Evolutionary conservation across 2,113 vertebrate genomes (phyloP), one percentile per base, ranked within the genome.

Genomic region (Colinus virginianus): DNA sequence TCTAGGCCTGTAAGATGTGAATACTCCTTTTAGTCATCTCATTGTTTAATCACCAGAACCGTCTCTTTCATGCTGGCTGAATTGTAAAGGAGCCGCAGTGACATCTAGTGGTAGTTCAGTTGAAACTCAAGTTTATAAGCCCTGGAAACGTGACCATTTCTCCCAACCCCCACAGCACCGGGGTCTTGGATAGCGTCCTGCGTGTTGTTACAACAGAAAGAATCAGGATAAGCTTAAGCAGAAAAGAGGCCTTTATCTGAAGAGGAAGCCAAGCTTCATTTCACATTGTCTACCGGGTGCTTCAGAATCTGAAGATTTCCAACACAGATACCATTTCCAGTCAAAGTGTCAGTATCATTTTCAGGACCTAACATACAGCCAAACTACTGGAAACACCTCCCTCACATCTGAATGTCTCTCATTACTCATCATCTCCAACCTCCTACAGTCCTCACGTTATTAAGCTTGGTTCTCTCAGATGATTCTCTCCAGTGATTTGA

Each of bases 81-180:
- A 78, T 76, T 84, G 63, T 4, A 32, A 63, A 88, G 76, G 90
- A 80, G 64, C 83, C 93, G 74, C 80, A 93, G 89, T 43, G 76
- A 90, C 86, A 94, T 67, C 93, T 71, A 87, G 83, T n/a, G 80
- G 90, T 34, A 69, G 75, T 32, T 21, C 40, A 28, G 59, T 4
- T 58, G 75, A 95, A 91, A 74, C 28, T 40, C 53, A 64, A 66
- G 40, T 48, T 34, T 40, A 43, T 10, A 43, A 71, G 67, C 34
- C 21, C 16, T 23, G 36, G 13, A 53, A 90, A 75, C 2, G 9
- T 69, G 49, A 63, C 68, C 71, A 68, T 55, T 78, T 38, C 46
- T 67, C 36, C 70, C 71, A 72, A 8, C 6, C 13, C 40, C 9
- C 8, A 6, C 0, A 69, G 40, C 51, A 71, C 66, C 58, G 68